Base-by-base conservation (phyloP, 2,888 invertebrate genomes). In the Alcis repandata region DNA sequence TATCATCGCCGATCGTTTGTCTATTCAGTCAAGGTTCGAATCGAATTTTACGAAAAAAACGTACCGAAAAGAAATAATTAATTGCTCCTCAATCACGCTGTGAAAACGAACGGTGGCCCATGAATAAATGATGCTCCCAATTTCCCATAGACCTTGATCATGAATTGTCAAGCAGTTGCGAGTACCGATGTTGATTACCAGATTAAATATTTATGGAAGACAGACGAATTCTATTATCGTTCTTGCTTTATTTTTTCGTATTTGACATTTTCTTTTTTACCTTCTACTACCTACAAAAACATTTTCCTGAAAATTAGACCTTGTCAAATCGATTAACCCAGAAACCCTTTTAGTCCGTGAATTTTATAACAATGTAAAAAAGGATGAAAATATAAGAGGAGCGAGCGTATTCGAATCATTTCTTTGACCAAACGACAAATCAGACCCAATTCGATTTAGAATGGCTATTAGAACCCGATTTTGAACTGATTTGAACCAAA, bases 81-180 rank as follows among this genome's bases (percentile, higher is more conserved):
- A 49, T 60, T 40, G 54, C 32, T 22, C 15, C 43, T 11, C 17
- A 51, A 57, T 49, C 63, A 49, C 10, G 41, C 59, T 46, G 36
- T 61, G 41, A 57, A 57, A 61, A 45, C 46, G 57, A 48, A 54
- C 58, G 53, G 53, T 49, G 49, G 54, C 32, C 32, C 2, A 67
- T 62, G 67, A 67, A 67, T 67, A 62, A 62, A 62, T 62, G 67
- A 67, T 67, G 43, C 41, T 36, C 54, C 53, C 48, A 59, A 59
- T 62, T 56, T 59, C 45, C 48, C 32, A 22, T n/a, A 51, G 62
- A 61, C 66, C 67, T 67, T 62, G 62, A 67, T 54, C 54, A 49
- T 59, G 49, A 27, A 58, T 46, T 58, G 58, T 61, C 61, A 52
- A 46, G 49, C 53, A 65, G 49, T 56, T 38, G 58, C 22, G 41